Evolutionary conservation across 2,113 vertebrate species (phyloP).

Genomic region (Percopsis transmontana): DNA sequence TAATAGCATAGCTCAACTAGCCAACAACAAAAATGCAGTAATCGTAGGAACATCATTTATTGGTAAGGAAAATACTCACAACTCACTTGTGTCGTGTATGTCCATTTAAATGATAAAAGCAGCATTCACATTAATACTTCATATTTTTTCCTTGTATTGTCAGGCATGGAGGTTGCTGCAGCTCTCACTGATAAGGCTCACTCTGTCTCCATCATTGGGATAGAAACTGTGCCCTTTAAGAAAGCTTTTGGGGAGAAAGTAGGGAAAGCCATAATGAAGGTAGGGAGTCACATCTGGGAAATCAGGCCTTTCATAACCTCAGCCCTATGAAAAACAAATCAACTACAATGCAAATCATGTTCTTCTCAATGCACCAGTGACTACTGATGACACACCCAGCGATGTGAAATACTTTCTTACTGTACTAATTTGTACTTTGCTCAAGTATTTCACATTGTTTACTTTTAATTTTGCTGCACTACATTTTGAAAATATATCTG

Average conservation of each 20-base stretch:
- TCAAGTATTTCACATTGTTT: too few species aligned
- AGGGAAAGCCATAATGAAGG: conserved; percentile 94
- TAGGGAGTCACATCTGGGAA: conserved; percentile 57
- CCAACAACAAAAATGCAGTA: conserved; percentile 90
- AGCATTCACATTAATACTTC: background rate
- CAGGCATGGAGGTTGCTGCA: conserved; percentile 97
- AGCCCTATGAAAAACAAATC: background rate
- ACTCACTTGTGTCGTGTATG: background rate
- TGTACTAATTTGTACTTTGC: too few species aligned
- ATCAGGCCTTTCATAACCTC: conserved; percentile 30
- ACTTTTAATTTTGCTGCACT: too few species aligned
- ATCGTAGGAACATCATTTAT: conserved; percentile 94
- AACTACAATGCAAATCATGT: conserved; percentile 20
- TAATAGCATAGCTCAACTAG: conserved; percentile 87
- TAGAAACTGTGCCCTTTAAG: conserved; percentile 90
- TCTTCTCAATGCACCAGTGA: conserved; percentile 18
- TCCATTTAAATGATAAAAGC: background rate
- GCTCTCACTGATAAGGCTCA: conserved; percentile 94
- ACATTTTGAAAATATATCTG: too few species aligned
- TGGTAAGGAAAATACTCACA: conserved; percentile 75
- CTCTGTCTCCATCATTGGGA: conserved; percentile 93
- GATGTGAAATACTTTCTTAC: too few species aligned
- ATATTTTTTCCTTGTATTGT: conserved; percentile 20
- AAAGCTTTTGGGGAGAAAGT: conserved; percentile 92
- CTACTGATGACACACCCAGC: too few species aligned